These are phyloP conservation scores for Ceyx erithaca DNA, from an alignment of 2,797 vertebrate genomes.

Conservation along the genomic window DNA sequence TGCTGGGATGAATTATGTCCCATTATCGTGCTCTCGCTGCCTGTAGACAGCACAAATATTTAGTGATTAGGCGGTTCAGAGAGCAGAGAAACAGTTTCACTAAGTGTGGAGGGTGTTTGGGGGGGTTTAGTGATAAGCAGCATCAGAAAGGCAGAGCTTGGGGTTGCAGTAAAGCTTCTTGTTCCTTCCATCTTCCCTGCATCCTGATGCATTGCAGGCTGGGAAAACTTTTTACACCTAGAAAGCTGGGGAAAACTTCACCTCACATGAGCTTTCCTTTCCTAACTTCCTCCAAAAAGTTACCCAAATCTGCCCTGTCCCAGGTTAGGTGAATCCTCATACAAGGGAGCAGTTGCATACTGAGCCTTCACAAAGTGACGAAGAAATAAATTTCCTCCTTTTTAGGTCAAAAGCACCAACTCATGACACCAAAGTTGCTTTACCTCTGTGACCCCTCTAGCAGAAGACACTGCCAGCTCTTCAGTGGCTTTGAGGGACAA, in stretches of 20 bases:
- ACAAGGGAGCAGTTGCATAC: accelerated
- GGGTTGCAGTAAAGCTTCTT: not conserved
- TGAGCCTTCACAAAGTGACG: accelerated
- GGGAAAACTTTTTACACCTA: not conserved
- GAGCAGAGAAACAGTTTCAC: not conserved
- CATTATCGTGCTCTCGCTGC: not conserved
- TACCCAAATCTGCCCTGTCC: accelerated
- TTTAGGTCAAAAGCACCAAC: not conserved
- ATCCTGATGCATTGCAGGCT: accelerated
- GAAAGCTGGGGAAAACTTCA: not conserved
- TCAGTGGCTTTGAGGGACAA: not conserved
- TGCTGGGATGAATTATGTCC: not conserved
- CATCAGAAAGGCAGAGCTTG: not conserved
- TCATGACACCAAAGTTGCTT: not conserved
- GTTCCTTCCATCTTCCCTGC: not conserved
- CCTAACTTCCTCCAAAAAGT: not conserved
- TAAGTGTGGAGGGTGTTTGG: not conserved
- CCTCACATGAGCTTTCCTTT: not conserved
- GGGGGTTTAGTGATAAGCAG: not conserved
- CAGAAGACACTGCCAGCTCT: not conserved
- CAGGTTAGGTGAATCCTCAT: not conserved
- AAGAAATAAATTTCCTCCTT: not conserved
- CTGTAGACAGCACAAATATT: conserved; percentile 20
- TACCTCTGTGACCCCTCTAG: not conserved
- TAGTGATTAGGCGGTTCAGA: not conserved